Percentiles rank a stretch among this genome's conserved stretches.
phyloP scores from a whole-genome alignment of 1,140 invertebrate genomes.

The Prorops nasuta region DNA sequence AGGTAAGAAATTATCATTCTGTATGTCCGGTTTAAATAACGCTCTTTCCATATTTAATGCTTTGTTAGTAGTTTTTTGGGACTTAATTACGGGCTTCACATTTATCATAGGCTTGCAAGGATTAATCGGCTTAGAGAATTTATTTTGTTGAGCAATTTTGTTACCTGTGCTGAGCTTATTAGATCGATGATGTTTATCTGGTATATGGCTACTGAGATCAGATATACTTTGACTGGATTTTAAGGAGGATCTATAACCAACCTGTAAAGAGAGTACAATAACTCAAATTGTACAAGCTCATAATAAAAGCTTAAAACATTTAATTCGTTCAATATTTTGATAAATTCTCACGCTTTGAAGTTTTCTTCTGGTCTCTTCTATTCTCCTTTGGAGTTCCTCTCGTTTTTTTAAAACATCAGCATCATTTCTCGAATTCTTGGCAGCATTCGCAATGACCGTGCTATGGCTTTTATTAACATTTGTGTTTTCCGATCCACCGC shows the following conservation, averaged over 20 bases:
- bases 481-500: constrained; percentile 41
- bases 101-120: constrained; percentile 44
- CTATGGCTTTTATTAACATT: constrained; percentile 41
- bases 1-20: constrained; percentile 37
- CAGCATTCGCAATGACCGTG: constrained; percentile 59
- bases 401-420: constrained; percentile 70
- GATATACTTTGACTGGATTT: constrained; percentile 82
- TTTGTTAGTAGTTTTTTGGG: constrained; percentile 43
- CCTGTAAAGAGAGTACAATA: constrained; percentile 54
- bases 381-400: constrained; percentile 79
- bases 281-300: constrained; percentile 5
- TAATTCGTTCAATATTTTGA: neutral
- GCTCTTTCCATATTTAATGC: constrained; percentile 37
- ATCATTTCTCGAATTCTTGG: constrained; percentile 60
- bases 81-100: constrained; percentile 42
- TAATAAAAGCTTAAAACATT: too few species aligned
- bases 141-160: constrained; percentile 31
- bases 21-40: constrained; percentile 35
- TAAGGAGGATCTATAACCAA: constrained; percentile 71
- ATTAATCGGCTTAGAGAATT: constrained; percentile 50
- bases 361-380: constrained; percentile 84
- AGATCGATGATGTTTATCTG: constrained; percentile 57
- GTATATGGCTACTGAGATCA: constrained; percentile 65
- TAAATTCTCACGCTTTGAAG: constrained; percentile 76
- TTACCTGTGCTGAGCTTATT: constrained; percentile 49